Evolutionary conservation across 2,797 vertebrate genomes (phyloP).

Genomic region (Helicolenus hilgendorfi): DNA sequence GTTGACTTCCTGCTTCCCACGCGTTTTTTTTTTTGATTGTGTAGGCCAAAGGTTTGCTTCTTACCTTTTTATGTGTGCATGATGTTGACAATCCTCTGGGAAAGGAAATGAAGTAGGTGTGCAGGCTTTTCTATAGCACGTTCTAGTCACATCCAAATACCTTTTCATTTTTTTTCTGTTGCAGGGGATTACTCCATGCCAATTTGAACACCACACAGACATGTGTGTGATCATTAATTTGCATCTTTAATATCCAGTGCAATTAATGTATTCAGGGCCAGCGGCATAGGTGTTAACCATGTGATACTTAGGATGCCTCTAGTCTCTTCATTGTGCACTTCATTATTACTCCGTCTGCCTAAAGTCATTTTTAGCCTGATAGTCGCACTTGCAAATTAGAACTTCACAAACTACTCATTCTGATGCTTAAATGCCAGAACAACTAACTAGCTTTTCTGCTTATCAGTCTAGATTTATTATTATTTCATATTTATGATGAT

Average conservation of each 20-base stretch:
- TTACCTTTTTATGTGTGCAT: slow-evolving; percentile 6
- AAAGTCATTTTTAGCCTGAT: neutral
- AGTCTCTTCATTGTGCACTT: slow-evolving; percentile 16
- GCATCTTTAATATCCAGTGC: slow-evolving; percentile 3
- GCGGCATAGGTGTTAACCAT: neutral
- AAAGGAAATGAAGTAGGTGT: slow-evolving; percentile 2
- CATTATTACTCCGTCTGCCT: neutral
- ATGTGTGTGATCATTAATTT: slow-evolving; percentile 7
- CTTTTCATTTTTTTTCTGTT: neutral
- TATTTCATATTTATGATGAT: neutral
- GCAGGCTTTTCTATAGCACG: neutral
- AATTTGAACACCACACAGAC: neutral
- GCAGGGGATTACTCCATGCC: neutral
- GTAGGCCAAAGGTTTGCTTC: slow-evolving; percentile 6
- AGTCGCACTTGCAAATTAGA: neutral
- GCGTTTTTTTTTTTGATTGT: slow-evolving; percentile 10
- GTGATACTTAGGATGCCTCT: neutral
- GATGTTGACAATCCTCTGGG: slow-evolving; percentile 6
- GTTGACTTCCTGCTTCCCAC: slow-evolving; percentile 50
- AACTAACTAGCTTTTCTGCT: neutral
- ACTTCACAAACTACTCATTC: neutral
- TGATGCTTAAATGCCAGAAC: neutral
- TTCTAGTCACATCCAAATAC: neutral
- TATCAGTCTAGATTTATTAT: neutral
- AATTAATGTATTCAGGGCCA: slow-evolving; percentile 25